A percentile compares a stretch with the other conserved stretches of the same genome.
Evolutionary conservation across 1,140 invertebrate genomes (phyloP).

Genomic region (Polypedilum vanderplanki): DNA sequence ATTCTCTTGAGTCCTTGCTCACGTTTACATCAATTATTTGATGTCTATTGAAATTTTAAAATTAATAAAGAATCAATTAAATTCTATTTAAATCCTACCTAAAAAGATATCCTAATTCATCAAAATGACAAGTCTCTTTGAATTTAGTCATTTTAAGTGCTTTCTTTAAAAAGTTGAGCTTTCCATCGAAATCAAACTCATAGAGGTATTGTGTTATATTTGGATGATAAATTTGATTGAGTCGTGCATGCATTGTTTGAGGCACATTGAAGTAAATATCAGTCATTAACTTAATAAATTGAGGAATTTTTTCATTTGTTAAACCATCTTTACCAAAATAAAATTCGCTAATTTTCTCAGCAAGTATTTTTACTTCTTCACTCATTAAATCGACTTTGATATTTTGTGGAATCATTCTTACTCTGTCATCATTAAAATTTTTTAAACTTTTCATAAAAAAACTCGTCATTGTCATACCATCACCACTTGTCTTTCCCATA

Average conservation of each 20-base stretch:
- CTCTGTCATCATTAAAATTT: slow-evolving; percentile 35
- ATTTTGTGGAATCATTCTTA: slow-evolving; percentile 35
- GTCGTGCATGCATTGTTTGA: slow-evolving; percentile 35
- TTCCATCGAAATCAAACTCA: slow-evolving; percentile 9
- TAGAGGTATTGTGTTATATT: not conserved
- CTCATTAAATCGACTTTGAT: slow-evolving; percentile 32
- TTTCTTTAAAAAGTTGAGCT: not conserved
- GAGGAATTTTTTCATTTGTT: slow-evolving; percentile 32
- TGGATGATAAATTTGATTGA: slow-evolving; percentile 35
- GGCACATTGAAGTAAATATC: slow-evolving; percentile 39
- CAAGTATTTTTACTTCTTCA: slow-evolving; percentile 32
- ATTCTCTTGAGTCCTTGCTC: not conserved
- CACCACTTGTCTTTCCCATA: not conserved
- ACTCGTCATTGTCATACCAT: not conserved
- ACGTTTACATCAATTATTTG: not conserved
- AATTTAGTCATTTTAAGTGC: not conserved
- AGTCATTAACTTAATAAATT: slow-evolving; percentile 35
- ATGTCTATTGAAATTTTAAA: not conserved
- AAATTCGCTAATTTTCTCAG: slow-evolving; percentile 36
- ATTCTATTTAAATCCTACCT: not conserved
- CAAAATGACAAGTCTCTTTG: not conserved
- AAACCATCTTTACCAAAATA: slow-evolving; percentile 37
- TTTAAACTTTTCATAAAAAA: slow-evolving; percentile 35
- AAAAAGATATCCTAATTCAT: not conserved
- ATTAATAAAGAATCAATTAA: not conserved